Base-by-base conservation (phyloP, 1,140 invertebrate genomes). In the Panulirus ornatus region DNA sequence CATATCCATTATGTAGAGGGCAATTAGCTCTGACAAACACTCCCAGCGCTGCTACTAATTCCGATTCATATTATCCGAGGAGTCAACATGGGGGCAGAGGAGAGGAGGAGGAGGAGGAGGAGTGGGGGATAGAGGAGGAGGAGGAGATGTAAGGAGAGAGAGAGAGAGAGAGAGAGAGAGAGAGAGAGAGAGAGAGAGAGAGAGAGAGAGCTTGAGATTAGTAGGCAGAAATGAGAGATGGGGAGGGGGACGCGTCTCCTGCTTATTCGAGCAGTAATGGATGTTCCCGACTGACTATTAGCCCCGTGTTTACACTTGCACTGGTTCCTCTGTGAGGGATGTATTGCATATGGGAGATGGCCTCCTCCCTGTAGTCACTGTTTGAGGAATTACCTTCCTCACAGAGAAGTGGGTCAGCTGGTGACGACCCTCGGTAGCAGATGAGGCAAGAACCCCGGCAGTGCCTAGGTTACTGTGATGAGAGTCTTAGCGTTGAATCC, bases 1-100 rank as follows among this genome's bases (percentile, higher is more conserved):
- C 84, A 87, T 87, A 87, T 87, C 84, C 84, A 87, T 87, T 87
- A 87, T 87, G 84, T 87, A 87, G 75, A 79, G 84, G 84, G 84
- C 84, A 87, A 87, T 87, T 87, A 87, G 73, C 84, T 87, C 84
- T 36, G 84, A 87, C 84, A 87, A 87, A 87, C 84, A 87, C 84
- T 87, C 84, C 11, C 84, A 58, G 73, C 75, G 54, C 54, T 87
- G 73, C 84, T 87, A 79, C 84, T 76, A 87, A 87, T 87, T 87
- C 84, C 84, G 75, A 78, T 87, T 87, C 84, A 87, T 87, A 87
- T 87, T 87, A 87, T 63, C 84, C 84, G 54, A 79, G 84, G 40
- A 87, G 84, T 87, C 84, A 87, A 87, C 84, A 87, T 27, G 73
- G 58, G 73, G 54, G 27, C 16, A n/a, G n/a, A 51, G n/a, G 11